Evolutionary conservation across 2,797 vertebrate genomes (phyloP).

Genomic region (Enteromius mattozi): DNA sequence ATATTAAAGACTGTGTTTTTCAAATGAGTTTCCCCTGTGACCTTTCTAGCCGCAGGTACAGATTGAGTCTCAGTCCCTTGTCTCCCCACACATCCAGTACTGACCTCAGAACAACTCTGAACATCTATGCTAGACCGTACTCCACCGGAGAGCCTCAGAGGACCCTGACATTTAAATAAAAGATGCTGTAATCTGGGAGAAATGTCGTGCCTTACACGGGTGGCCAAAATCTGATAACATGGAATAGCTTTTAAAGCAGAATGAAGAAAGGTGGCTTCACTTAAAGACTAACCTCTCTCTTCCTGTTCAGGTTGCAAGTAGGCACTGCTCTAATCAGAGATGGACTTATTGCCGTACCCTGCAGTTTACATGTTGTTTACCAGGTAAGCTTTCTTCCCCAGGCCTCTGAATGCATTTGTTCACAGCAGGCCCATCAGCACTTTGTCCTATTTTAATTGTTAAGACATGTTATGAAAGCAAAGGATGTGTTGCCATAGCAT

Average conservation of each 20-base stretch:
- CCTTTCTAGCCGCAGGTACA: constrained; percentile 66
- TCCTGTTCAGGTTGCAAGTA: constrained; percentile 66
- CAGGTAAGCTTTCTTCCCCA: constrained; percentile 50
- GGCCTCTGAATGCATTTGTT: not conserved
- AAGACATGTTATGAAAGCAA: constrained; percentile 62
- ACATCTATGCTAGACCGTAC: constrained; percentile 69
- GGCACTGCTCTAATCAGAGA: constrained; percentile 67
- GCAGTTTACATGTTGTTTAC: constrained; percentile 67
- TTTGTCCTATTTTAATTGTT: constrained; percentile 54
- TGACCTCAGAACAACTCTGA: constrained; percentile 69
- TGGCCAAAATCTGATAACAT: constrained; percentile 76
- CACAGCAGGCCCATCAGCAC: constrained; percentile 26
- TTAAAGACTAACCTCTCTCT: constrained; percentile 67
- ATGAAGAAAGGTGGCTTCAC: constrained; percentile 61
- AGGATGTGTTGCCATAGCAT: constrained; percentile 46
- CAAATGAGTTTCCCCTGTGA: constrained; percentile 57
- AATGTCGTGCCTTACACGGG: constrained; percentile 61
- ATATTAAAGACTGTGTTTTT: constrained; percentile 34
- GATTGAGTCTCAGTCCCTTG: constrained; percentile 63
- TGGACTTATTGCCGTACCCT: constrained; percentile 64
- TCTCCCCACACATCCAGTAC: constrained; percentile 51
- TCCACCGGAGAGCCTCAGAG: constrained; percentile 60
- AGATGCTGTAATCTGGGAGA: constrained; percentile 74
- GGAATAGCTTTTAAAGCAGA: constrained; percentile 76
- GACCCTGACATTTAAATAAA: constrained; percentile 81